Evolutionary conservation across 1,140 invertebrate genomes (phyloP), one percentile per base, ranked within the genome.

Genomic region (Zaprionus kolodkinae): DNA sequence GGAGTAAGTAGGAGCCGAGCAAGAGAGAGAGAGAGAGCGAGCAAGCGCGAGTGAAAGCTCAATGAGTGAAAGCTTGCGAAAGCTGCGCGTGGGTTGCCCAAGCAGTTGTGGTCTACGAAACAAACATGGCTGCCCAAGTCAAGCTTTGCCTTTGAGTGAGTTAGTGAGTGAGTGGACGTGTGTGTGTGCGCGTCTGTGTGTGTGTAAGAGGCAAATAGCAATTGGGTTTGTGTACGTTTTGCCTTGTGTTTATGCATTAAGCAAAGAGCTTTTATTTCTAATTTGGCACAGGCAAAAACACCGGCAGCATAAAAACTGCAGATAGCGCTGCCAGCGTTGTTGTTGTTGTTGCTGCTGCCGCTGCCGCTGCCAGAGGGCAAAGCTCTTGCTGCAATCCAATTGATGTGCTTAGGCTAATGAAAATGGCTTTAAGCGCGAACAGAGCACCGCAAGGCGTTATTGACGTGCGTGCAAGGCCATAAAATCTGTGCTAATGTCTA

Each of bases 251-350:
- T 83, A 78, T 83, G 52, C 84, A 64, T 67, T 69, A 64, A 72
- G 76, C 68, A 67, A 67, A 64, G 61, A 88, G 84, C 84, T 88
- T 88, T 88, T 78, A 80, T 88, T 84, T 84, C 78, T 88, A 84
- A 89, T 89, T 89, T 89, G 38, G 45, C 66, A 65, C 57, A 72
- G 79, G 66, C 57, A 54, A 76, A 82, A 81, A 75, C 74, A 72
- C 68, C 69, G 74, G 74, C 80, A 78, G 75, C 80, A 89, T 84
- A 45, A 25, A 61, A 25, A 65, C 7, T 45, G 55, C 54, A 40
- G 65, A 67, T 67, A 64, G 17, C 62, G n/a, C 67, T 54, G 62
- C 50, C 63, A 15, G 35, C 35, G 48, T 55, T 70, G 35, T n/a
- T 62, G 56, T 56, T 64, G n/a, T 38, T 64, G 38, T 17, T 59